Conservation (phyloP, 1,140 invertebrate genomes). For the Rhagoletis zephyria region DNA sequence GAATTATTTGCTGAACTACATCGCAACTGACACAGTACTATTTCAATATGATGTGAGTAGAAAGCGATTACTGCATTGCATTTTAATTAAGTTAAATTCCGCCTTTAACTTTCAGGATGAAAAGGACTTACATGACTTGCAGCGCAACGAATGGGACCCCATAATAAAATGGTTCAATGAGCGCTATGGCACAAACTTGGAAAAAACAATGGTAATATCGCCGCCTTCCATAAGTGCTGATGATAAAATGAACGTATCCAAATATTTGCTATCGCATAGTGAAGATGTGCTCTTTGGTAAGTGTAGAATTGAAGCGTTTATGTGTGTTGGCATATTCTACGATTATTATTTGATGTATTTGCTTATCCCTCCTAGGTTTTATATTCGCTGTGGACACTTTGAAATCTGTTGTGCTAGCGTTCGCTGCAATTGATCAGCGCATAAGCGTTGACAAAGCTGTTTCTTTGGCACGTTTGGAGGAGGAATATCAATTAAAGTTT, state of each 20-base stretch:
- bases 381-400: conserved; percentile 89
- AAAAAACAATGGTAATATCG: conserved; percentile 81
- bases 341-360: background rate
- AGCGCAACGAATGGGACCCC: conserved; percentile 89
- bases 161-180: conserved; percentile 90
- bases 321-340: too few relatives aligned
- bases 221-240: conserved; percentile 78
- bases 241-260: conserved; percentile 80
- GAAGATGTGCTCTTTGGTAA: conserved; percentile 85
- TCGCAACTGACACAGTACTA: conserved; percentile 90
- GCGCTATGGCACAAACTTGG: conserved; percentile 82
- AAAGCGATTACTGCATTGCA: background rate
- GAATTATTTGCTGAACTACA: conserved; percentile 84
- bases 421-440: conserved; percentile 84
- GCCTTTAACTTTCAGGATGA: conserved; percentile 76
- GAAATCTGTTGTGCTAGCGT: conserved; percentile 90
- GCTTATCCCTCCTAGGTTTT: conserved; percentile 79
- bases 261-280: conserved; percentile 85
- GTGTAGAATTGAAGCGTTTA: conserved; percentile 27
- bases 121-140: conserved; percentile 82
- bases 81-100: background rate
- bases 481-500: conserved; percentile 85
- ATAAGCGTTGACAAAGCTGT: conserved; percentile 88
- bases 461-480: conserved; percentile 87
- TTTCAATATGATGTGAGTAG: conserved; percentile 82